A percentile compares a stretch with the other conserved stretches of the same genome.
These are phyloP conservation scores for Drosophila baimaii DNA, from an alignment of 1,140 invertebrate genomes.

Conservation along the genomic window DNA sequence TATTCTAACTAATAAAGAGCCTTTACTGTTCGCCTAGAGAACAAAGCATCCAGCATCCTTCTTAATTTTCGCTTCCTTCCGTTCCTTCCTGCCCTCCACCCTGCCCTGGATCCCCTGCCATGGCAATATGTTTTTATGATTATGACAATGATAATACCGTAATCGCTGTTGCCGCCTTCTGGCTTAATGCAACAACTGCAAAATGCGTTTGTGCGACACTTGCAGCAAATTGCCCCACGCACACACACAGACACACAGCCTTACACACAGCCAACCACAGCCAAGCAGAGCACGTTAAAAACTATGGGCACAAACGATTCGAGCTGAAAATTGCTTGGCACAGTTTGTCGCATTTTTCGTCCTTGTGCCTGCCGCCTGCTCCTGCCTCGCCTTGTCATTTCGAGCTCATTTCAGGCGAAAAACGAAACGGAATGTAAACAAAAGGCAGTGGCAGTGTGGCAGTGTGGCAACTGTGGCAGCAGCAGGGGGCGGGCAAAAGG, in stretches of 20 bases:
- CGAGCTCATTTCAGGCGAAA: conserved; percentile 67
- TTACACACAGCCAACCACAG: conserved; percentile 17
- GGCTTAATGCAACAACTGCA: conserved; percentile 74
- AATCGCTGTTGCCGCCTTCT: conserved; percentile 52
- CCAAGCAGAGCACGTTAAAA: conserved; percentile 20
- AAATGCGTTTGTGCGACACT: conserved; percentile 75
- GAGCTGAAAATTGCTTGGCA: conserved; percentile 78
- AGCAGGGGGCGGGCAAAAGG: conserved; percentile 27
- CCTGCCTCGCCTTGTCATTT: conserved; percentile 63
- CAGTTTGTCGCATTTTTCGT: conserved; percentile 71
- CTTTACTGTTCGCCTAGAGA: neutral
- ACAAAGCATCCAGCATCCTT: conserved; percentile 2
- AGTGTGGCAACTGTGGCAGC: conserved; percentile 13
- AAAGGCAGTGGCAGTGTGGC: conserved; percentile 44
- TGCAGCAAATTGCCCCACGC: conserved; percentile 66
- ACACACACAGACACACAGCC: neutral
- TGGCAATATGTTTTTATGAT: conserved; percentile 68
- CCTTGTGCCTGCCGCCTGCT: conserved; percentile 16
- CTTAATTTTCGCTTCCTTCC: conserved; percentile 41
- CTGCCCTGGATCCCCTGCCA: conserved; percentile 5
- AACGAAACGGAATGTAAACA: conserved; percentile 76
- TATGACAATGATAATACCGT: conserved; percentile 76
- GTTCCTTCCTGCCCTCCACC: neutral
- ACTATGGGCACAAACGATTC: conserved; percentile 66
- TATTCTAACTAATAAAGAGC: conserved; percentile 12